These are phyloP conservation scores for Arizona elegans DNA, from an alignment of 2,113 vertebrate species.

Conservation along the genomic window DNA sequence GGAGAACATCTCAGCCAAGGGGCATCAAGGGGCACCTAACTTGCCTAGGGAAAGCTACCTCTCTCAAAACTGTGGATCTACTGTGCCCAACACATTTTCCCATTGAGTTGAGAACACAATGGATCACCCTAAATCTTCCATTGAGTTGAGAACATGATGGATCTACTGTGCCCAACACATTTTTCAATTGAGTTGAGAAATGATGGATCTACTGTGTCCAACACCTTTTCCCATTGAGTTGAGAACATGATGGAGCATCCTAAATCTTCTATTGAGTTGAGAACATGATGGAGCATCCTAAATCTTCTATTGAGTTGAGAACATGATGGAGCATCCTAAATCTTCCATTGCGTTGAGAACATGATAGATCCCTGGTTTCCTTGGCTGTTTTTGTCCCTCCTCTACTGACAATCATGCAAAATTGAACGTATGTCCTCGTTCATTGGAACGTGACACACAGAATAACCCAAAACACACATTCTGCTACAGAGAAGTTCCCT, in stretches of 20 bases:
- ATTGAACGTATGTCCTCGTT: too few relatives aligned
- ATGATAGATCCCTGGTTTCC: too few relatives aligned
- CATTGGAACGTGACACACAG: too few relatives aligned
- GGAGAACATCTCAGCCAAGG: neutral
- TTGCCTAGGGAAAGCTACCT: neutral
- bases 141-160: neutral
- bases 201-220: neutral
- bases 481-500: too few relatives aligned
- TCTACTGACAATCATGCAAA: too few relatives aligned
- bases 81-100: neutral
- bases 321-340: too few relatives aligned
- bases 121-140: neutral
- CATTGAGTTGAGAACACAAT: neutral
- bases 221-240: neutral
- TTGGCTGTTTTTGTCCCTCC: too few relatives aligned
- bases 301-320: neutral
- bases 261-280: too few relatives aligned
- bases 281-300: neutral
- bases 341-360: neutral
- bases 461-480: too few relatives aligned
- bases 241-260: neutral
- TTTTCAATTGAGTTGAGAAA: neutral
- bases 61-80: neutral
- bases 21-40: neutral
- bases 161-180: neutral